These are phyloP conservation scores for Drosophila demipolita DNA, from an alignment of 2,888 invertebrate genomes.

Conservation along the genomic window DNA sequence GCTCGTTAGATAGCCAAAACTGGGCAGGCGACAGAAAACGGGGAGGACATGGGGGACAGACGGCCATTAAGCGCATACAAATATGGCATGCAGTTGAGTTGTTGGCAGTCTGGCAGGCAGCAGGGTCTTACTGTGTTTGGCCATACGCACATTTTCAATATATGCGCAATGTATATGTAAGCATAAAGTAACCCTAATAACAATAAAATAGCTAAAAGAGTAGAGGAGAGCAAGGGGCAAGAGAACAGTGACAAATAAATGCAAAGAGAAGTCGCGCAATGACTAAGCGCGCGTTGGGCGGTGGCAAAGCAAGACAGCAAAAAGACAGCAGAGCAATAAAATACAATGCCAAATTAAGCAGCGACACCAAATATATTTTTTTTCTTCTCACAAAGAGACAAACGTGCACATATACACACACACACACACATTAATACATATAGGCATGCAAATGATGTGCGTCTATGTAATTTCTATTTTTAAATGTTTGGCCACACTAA, in stretches of 20 bases:
- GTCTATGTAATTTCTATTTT: conserved; percentile 62
- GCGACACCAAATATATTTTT: conserved; percentile 43
- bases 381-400: conserved; percentile 10
- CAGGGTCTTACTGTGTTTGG: conserved; percentile 66
- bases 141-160: conserved; percentile 49
- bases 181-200: conserved; percentile 11
- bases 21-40: conserved; percentile 29
- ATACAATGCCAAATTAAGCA: conserved; percentile 72
- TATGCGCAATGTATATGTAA: conserved; percentile 34
- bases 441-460: conserved; percentile 22
- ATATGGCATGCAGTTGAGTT: conserved; percentile 62
- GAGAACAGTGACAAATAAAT: not conserved
- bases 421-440: not conserved
- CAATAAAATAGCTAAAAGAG: conserved; percentile 68
- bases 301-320: conserved; percentile 25
- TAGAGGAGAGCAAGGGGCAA: conserved; percentile 30
- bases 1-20: conserved; percentile 68
- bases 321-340: conserved; percentile 40
- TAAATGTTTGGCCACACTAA: conserved; percentile 47
- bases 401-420: not conserved
- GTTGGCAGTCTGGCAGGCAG: conserved; percentile 49
- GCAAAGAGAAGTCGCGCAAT: conserved; percentile 11
- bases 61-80: conserved; percentile 59
- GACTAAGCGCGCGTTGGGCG: conserved; percentile 42
- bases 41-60: not conserved